phyloP scores from a whole-genome alignment of 2,113 vertebrate genomes.

The Nicator chloris region DNA sequence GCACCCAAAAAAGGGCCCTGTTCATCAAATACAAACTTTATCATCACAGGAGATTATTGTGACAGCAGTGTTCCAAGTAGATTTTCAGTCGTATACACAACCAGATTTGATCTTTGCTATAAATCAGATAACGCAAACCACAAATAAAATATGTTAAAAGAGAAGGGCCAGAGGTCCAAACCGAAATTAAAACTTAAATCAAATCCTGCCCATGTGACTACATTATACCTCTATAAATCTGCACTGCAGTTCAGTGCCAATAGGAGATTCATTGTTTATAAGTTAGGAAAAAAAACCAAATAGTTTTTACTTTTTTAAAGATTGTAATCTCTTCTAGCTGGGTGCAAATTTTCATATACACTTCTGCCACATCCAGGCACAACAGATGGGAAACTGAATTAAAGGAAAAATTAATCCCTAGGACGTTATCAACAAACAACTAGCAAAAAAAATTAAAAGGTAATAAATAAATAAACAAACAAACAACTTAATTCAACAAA shows the following conservation, averaged over 20 bases:
- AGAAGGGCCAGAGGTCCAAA: neutral
- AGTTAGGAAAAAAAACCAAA: neutral
- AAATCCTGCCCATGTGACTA: neutral
- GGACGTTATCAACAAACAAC: neutral
- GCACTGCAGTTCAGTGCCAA: neutral
- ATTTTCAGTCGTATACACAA: neutral
- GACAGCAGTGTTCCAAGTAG: neutral
- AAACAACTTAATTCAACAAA: neutral
- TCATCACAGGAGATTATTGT: neutral
- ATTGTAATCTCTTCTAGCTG: neutral
- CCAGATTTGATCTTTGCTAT: neutral
- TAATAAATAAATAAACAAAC: too few species aligned
- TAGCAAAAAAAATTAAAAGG: rapidly evolving
- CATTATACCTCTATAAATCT: neutral
- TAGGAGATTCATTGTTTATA: neutral
- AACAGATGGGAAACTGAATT: neutral
- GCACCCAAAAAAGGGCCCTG: neutral
- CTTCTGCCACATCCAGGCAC: neutral
- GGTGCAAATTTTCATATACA: neutral
- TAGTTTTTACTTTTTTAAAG: neutral
- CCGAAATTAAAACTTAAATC: neutral
- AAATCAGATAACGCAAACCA: neutral
- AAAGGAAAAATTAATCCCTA: neutral
- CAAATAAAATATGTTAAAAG: neutral
- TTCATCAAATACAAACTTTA: neutral